Percentiles rank a stretch among this genome's conserved stretches.
These are phyloP conservation scores for Cepaea hortensis DNA, from an alignment of 2,888 invertebrate genomes.

Conservation along the genomic window DNA sequence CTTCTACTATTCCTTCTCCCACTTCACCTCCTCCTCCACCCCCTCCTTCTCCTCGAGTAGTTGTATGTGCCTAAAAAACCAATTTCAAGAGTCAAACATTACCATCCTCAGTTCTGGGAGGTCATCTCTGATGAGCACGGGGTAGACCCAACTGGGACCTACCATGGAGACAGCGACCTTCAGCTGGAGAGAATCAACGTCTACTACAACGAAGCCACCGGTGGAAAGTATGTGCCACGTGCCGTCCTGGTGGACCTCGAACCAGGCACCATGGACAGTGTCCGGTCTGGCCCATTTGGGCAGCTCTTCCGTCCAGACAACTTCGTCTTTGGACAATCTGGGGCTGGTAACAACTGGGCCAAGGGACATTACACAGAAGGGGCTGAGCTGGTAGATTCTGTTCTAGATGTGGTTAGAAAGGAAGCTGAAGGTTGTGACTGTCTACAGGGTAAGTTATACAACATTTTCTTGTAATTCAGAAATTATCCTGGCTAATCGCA, in stretches of 20 bases:
- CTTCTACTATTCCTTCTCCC: too few species aligned
- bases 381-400: conserved; percentile 79
- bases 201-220: conserved; percentile 53
- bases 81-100: too few species aligned
- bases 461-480: too few species aligned
- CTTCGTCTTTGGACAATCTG: conserved; percentile 84
- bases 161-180: conserved; percentile 48
- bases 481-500: too few species aligned
- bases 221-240: conserved; percentile 93
- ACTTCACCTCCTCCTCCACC: too few species aligned
- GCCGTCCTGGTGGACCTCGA: conserved; percentile 95
- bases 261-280: conserved; percentile 98
- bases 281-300: conserved; percentile 95
- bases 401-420: conserved; percentile 83
- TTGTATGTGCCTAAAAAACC: too few species aligned
- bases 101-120: conserved; percentile 50
- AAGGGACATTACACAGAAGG: conserved; percentile 53
- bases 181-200: conserved; percentile 52
- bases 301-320: conserved; percentile 96
- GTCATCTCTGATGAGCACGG: conserved; percentile 52
- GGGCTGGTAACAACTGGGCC: conserved; percentile 59
- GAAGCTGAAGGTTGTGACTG: conserved; percentile 91
- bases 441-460: conserved; percentile 77
- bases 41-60: too few species aligned
- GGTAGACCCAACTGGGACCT: conserved; percentile 49